A percentile compares a stretch with the other conserved stretches of the same genome.
Evolutionary conservation across 2,113 vertebrate species (phyloP).

Genomic region (Apistogramma diplotaenia): DNA sequence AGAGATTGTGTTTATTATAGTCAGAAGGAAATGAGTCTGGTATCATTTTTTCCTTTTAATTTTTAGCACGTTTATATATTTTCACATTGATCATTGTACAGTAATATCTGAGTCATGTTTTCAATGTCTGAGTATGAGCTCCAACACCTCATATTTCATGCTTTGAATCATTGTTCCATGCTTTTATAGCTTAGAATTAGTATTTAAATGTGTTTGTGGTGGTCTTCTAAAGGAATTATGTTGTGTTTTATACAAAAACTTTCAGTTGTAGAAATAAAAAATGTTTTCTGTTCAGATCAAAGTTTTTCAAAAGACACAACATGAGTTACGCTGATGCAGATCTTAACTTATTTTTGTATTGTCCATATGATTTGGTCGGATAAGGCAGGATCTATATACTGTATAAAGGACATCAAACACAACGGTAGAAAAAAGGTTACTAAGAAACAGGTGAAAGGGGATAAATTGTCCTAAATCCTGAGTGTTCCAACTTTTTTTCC

Average conservation of each 20-base stretch:
- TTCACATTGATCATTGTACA: background rate
- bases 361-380: background rate
- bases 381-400: background rate
- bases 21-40: background rate
- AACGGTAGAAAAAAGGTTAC: background rate
- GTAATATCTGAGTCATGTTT: background rate
- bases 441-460: background rate
- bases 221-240: background rate
- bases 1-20: background rate
- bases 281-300: background rate
- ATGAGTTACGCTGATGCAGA: background rate
- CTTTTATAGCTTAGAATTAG: background rate
- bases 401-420: background rate
- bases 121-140: background rate
- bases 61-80: background rate
- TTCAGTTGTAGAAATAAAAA: background rate
- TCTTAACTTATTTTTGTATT: background rate
- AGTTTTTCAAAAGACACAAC: background rate
- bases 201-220: background rate
- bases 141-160: background rate
- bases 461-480: background rate
- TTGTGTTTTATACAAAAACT: background rate
- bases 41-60: too few species aligned
- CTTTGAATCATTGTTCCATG: background rate
- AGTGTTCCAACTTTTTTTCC: background rate